Base-by-base conservation (phyloP, 2,888 invertebrate genomes). In the Strigamia crassipes region DNA sequence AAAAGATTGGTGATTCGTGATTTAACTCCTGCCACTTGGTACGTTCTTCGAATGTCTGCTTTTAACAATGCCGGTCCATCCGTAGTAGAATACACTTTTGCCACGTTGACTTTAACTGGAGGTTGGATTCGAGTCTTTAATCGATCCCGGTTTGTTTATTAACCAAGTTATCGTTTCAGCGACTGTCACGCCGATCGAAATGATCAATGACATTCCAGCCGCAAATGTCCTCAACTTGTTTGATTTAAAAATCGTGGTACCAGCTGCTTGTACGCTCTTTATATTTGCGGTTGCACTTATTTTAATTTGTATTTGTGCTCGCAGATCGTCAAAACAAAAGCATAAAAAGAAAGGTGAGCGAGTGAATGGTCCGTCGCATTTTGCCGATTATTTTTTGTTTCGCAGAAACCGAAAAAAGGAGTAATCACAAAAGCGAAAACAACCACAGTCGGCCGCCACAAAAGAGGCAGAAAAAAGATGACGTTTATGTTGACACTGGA, bases 1-100 rank as follows among this genome's bases (percentile, higher is more conserved):
- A 86, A 85, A 82, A 83, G 85, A 83, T 84, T 87, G 5, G 81
- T 87, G 66, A 83, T 85, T 6, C 84, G 86, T 12, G 87, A 87
- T 83, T 85, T 86, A 6, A 87, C 87, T 6, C 77, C 82, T 31
- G 82, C 31, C 15, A 82, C 82, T 1, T 80, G 80, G 79, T 82
- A 80, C 27, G 42, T 21, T 38, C n/a, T 82, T 51, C n/a, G 79
- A 80, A 80, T 82, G 61, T 80, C 80, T 41, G 80, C 82, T 1
- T 66, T 80, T 41, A 82, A 61, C 23, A 82, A 41, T 73, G 82
- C 82, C 31, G 82, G 82, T 38, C 27, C 77, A 4, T 41, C 82
- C 9, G 41, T 34, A 38, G 78, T n/a, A 3, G 78, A 78, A 42
- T 78, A 78, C 34, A 42, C 38, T 13, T 78, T 78, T 78, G 78